phyloP scores from a whole-genome alignment of 2,888 invertebrate genomes.

The Stomorhina lunata region DNA sequence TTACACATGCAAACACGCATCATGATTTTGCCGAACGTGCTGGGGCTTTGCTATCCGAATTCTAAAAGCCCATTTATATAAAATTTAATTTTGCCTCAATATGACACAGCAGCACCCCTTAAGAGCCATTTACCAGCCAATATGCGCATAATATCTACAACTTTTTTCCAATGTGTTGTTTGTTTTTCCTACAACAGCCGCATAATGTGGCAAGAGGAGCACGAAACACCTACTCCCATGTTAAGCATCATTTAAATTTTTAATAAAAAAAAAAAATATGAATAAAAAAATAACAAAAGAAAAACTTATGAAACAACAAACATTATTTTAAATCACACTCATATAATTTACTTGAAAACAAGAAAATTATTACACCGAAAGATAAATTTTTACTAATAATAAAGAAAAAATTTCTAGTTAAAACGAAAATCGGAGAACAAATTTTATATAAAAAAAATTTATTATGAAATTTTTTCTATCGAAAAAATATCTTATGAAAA shows the following conservation, averaged over 20 bases:
- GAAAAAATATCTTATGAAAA: no score
- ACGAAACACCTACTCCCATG: background rate
- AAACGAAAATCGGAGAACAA: no score
- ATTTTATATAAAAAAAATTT: no score
- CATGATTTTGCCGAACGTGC: background rate
- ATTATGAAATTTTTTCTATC: no score
- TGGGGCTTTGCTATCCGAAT: background rate
- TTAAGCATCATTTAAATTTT: slow-evolving; percentile 33
- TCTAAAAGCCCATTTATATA: background rate
- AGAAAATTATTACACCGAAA: background rate
- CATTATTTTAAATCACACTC: slow-evolving; percentile 26
- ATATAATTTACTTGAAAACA: slow-evolving; percentile 8
- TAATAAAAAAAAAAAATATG: slow-evolving; percentile 23
- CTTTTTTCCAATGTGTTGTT: background rate
- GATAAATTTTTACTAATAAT: background rate
- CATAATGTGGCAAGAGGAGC: background rate
- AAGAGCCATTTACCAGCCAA: slow-evolving; percentile 34
- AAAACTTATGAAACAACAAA: slow-evolving; percentile 1
- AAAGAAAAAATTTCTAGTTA: no score
- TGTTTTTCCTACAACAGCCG: background rate
- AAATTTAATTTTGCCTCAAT: slow-evolving; percentile 38
- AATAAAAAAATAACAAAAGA: background rate
- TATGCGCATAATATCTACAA: background rate
- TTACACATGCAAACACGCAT: background rate
- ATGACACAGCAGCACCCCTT: slow-evolving; percentile 21